Evolutionary conservation across 2,888 invertebrate genomes (phyloP), one percentile per base, ranked within the genome.

Genomic region (Drosophila subquinaria): DNA sequence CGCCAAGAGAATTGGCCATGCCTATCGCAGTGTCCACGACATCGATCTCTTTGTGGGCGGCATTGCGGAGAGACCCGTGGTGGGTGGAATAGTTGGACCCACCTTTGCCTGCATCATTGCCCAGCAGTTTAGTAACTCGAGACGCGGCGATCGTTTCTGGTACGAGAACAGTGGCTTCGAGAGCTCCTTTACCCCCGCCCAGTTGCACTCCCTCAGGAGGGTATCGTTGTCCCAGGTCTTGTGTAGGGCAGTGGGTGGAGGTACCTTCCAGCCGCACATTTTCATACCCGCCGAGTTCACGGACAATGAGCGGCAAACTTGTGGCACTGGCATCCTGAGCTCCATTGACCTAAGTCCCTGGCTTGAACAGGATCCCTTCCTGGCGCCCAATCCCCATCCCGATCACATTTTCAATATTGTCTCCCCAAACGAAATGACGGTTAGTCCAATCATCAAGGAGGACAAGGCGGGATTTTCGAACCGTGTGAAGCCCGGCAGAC

Each of bases 51-150:
- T 97, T 90, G 95, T 97, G 0, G 97, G 96, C 9, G 97, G 87
- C 11, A 94, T 97, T 90, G 95, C 97, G 0, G 97, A 97, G 88
- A 94, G 95, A 40, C 96, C 97, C 0, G 95, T 97, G 0, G 93
- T 95, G 0, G 92, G 92, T 1, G 97, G 96, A 0, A 92, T 97
- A 2, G 96, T 97, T 0, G 97, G 97, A 0, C 97, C 97, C 0
- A 97, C 97, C 0, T 97, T 97, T 83, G 97, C 97, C 33, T 98
- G 97, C 90, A 96, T 98, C 62, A 96, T 97, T 50, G 97, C 97
- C 0, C 96, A 97, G 85, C 97, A 97, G 92, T 97, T 97, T 89
- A 94, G 95, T 10, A 96, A 96, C 88, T 93, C 97, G 0, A 94
- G 96, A 0, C 95, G 95, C 90, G 97, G 97, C 13, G 96, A 97